Conservation (phyloP, 2,113 vertebrate species). For the Macrotis lagotis region DNA sequence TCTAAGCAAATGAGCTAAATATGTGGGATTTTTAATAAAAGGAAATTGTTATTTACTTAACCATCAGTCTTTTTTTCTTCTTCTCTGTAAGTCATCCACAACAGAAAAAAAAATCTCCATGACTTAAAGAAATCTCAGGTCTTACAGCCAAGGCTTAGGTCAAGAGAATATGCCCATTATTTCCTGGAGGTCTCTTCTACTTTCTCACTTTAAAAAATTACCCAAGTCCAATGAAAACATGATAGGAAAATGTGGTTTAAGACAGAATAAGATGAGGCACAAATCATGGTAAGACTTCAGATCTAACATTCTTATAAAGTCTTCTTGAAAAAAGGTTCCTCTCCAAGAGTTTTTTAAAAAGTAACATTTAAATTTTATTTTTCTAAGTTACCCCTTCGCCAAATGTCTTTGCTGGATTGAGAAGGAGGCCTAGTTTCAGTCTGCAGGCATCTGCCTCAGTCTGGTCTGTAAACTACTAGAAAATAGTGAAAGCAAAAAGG, state of each 20-base stretch:
- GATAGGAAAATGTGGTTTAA: neutral
- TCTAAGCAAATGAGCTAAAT: neutral
- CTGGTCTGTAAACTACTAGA: neutral
- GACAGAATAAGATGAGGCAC: neutral
- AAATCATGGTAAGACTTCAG: neutral
- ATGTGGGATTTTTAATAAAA: neutral
- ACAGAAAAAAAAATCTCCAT: neutral
- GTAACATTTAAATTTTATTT: conserved; percentile 16
- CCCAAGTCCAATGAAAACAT: neutral
- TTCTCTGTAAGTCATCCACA: neutral
- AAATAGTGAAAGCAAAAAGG: conserved; percentile 9
- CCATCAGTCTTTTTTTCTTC: neutral
- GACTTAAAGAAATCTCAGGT: neutral
- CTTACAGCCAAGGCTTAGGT: neutral
- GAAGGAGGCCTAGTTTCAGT: neutral
- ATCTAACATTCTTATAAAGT: neutral
- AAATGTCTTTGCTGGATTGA: neutral
- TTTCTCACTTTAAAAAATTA: neutral
- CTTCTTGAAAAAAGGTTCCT: neutral
- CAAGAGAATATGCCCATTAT: neutral
- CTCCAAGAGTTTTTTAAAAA: neutral
- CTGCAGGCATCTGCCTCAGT: neutral
- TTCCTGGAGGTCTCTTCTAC: no score
- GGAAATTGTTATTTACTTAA: neutral
- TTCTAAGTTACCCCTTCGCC: neutral